A percentile compares a stretch with the other conserved stretches of the same genome.
phyloP scores from a whole-genome alignment of 2,888 invertebrate species.

The Sipha maydis region DNA sequence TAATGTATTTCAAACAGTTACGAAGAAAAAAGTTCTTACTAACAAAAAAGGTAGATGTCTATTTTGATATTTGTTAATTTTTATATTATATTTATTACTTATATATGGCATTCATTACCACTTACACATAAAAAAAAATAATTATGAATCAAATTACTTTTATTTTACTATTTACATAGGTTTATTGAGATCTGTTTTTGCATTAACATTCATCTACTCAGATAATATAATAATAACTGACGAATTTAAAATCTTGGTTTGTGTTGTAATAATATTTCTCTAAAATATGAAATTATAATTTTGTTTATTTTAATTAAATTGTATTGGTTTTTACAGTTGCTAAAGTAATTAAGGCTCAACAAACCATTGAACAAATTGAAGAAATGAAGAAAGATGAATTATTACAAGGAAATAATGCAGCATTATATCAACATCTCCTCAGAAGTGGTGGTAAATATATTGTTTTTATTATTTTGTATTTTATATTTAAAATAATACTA shows the following conservation, averaged over 20 bases:
- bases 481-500: background rate
- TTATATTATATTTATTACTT: background rate
- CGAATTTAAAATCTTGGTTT: conserved; percentile 9
- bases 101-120: background rate
- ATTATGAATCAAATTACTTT: background rate
- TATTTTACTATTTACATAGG: conserved; percentile 48
- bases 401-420: conserved; percentile 56
- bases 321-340: conserved; percentile 39
- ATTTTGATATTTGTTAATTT: background rate
- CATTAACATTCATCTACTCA: conserved; percentile 26
- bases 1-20: conserved; percentile 50
- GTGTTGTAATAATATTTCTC: conserved; percentile 3
- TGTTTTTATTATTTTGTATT: background rate
- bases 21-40: conserved; percentile 54
- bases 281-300: background rate
- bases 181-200: conserved; percentile 24
- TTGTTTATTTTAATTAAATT: conserved; percentile 14
- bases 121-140: background rate
- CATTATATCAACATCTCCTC: conserved; percentile 56
- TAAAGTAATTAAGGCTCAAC: conserved; percentile 63
- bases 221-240: conserved; percentile 41
- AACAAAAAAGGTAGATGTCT: conserved; percentile 51
- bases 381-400: conserved; percentile 63
- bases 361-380: conserved; percentile 64
- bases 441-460: conserved; percentile 51